Percentiles rank a stretch among this genome's conserved stretches.
Conservation (phyloP, 2,113 vertebrate genomes). For the Sula dactylatra region DNA sequence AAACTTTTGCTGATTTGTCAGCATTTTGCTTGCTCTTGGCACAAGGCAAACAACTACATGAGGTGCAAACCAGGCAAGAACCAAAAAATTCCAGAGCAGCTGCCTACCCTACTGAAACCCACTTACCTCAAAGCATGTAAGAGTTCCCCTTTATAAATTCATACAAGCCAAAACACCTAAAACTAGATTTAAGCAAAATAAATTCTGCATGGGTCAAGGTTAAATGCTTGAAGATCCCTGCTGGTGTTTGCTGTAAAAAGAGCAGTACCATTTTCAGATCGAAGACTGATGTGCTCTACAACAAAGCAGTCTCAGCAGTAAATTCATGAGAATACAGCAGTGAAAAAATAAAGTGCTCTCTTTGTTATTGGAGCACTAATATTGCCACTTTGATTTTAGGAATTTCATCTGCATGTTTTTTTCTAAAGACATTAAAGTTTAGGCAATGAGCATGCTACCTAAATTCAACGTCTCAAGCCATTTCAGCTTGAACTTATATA, state of each 20-base stretch:
- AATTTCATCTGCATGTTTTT: background rate
- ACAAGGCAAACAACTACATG: background rate
- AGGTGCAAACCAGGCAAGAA: background rate
- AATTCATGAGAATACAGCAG: background rate
- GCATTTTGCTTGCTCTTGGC: constrained; percentile 7
- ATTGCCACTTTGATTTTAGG: background rate
- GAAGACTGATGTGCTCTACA: background rate
- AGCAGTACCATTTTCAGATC: background rate
- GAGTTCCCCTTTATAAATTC: background rate
- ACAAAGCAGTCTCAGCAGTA: background rate
- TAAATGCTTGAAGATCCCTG: background rate
- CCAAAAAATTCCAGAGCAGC: constrained; percentile 19
- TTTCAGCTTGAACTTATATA: background rate
- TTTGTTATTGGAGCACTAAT: background rate
- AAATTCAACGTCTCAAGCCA: background rate
- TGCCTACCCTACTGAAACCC: background rate
- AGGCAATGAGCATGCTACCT: background rate
- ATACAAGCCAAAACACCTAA: background rate
- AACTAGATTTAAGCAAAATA: constrained; percentile 9
- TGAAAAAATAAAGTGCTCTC: background rate
- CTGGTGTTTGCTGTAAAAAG: background rate
- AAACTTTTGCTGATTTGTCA: background rate
- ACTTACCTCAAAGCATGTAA: constrained; percentile 18
- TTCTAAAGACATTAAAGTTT: background rate
- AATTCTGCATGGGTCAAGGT: background rate